Evolutionary conservation across 2,113 vertebrate species (phyloP), one percentile per base, ranked within the genome.

Genomic region (Sturnira hondurensis): DNA sequence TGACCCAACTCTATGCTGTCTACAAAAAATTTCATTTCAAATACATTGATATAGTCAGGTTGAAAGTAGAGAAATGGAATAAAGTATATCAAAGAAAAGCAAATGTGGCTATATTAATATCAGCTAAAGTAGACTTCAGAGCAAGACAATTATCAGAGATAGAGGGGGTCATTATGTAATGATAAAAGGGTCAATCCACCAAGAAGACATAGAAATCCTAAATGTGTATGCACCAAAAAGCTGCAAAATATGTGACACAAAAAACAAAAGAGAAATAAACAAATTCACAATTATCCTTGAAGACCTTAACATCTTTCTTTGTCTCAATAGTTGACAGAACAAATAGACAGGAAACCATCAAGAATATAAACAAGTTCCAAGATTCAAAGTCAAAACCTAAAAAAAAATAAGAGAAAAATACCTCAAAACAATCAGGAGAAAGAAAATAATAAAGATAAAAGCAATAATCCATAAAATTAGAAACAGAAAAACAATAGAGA

Each of bases 61-160:
- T 91, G 63, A 58, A 89, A 56, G 71, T 16, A 71, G 82, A 96
- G 61, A 16, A 86, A 68, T 87, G 17, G 15, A 68, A 56, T 63
- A 70, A 92, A 7, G 41, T 76, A 36, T 38, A 74, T n/a, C 20
- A 47, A 87, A 78, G 19, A 11, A 82, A 93, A 94, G 47, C 3
- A 73, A 20, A 68, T 74, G 38, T 85, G 28, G 50, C 33, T 63
- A 31, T 56, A 71, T 77, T 86, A 63, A 31, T 61, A 93, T 45
- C 38, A 56, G 36, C 89, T 50, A 78, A 89, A 95, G 68, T 33
- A 91, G 45, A 93, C n/a, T 73, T 93, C 8, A 77, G 41, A 89
- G 36, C 14, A 96, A 96, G 82, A 56, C 56, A 91, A 74, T 68
- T 54, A 71, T 16, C 47, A 91, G 47, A 54, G 45, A 77, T 26